Percentiles rank a stretch among this genome's conserved stretches.
These are phyloP conservation scores for Apodemia hepburni DNA, from an alignment of 2,888 invertebrate species.

Conservation along the genomic window DNA sequence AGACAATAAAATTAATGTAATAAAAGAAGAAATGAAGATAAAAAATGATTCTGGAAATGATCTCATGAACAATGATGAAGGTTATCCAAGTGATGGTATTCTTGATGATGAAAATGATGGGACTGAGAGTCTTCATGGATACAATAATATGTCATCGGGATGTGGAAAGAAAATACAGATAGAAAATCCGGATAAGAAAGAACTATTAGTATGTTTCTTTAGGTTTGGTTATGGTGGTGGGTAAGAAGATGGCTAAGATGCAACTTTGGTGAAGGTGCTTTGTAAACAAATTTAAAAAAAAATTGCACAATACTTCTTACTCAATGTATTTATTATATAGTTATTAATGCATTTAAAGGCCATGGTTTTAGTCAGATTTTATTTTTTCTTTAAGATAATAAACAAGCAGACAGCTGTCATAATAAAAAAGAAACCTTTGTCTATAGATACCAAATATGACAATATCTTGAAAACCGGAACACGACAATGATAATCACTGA, in stretches of 20 bases:
- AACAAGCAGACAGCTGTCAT: too few relatives aligned
- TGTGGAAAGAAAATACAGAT: slow-evolving; percentile 59
- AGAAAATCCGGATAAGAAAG: slow-evolving; percentile 64
- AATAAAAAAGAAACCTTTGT: too few relatives aligned
- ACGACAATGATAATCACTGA: too few relatives aligned
- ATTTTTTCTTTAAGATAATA: too few relatives aligned
- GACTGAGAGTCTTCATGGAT: slow-evolving; percentile 52
- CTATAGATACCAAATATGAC: too few relatives aligned
- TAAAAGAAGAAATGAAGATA: slow-evolving; percentile 26
- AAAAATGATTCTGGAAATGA: slow-evolving; percentile 3
- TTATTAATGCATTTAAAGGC: too few relatives aligned
- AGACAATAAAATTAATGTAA: slow-evolving; percentile 36
- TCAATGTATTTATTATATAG: too few relatives aligned
- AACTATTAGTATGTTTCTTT: slow-evolving; percentile 53
- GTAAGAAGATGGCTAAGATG: neutral
- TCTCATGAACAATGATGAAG: slow-evolving; percentile 26
- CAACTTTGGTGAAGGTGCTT: neutral
- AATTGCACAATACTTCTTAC: too few relatives aligned
- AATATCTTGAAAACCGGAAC: too few relatives aligned
- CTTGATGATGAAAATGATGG: slow-evolving; percentile 38
- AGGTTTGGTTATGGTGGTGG: slow-evolving; percentile 29
- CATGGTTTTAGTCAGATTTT: too few relatives aligned
- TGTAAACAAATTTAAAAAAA: too few relatives aligned
- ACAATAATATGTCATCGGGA: slow-evolving; percentile 54
- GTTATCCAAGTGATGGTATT: slow-evolving; percentile 31